phyloP scores from a whole-genome alignment of 2,113 vertebrate species.

The Meriones unguiculatus region DNA sequence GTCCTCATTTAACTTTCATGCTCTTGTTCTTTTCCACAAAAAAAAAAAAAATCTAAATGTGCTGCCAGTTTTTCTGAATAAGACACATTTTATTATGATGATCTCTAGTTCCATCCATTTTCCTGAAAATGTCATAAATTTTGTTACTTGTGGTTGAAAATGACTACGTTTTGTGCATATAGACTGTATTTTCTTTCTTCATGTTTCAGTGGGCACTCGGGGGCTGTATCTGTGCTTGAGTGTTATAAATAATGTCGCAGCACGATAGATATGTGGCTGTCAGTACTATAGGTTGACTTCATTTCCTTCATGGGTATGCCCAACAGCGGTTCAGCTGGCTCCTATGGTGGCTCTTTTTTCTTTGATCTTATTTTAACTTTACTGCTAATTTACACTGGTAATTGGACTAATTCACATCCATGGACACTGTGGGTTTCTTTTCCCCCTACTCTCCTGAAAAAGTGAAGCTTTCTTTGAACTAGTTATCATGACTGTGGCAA shows the following conservation, averaged over 20 bases:
- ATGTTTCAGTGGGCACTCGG: neutral
- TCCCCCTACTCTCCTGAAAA: accelerated
- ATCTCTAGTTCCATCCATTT: neutral
- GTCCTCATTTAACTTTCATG: neutral
- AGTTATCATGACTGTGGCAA: neutral
- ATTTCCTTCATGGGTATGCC: neutral
- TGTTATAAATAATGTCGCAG: neutral
- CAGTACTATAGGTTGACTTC: neutral
- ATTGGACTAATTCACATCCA: neutral
- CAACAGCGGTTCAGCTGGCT: neutral
- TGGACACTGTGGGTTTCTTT: neutral
- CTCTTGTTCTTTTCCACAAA: neutral
- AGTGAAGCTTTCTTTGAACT: neutral
- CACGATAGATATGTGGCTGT: neutral
- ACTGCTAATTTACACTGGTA: neutral
- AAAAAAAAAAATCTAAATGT: neutral
- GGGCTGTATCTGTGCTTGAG: neutral
- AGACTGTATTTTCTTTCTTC: neutral
- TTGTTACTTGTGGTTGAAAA: neutral
- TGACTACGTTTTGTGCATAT: neutral
- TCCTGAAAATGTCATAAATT: neutral
- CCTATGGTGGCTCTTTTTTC: neutral
- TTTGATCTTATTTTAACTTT: neutral
- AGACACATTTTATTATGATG: neutral
- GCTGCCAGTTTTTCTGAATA: neutral